Conservation (phyloP, 2,888 invertebrate species). For the Polyploca ridens region DNA sequence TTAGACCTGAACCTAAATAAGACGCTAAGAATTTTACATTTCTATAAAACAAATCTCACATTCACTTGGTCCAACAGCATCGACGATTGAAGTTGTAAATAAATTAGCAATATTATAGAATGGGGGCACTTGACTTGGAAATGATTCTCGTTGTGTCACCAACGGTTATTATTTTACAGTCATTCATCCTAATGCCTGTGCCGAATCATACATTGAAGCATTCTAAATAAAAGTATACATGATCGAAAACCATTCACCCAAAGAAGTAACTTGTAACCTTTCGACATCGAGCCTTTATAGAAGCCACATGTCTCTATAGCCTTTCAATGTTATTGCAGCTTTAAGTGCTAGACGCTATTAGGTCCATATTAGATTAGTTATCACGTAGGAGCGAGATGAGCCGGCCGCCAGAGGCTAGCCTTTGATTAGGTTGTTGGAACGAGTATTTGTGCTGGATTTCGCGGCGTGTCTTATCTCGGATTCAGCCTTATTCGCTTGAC, state of each 20-base stretch:
- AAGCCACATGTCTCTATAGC: conserved; percentile 45
- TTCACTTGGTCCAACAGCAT: not conserved
- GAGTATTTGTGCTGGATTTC: conserved; percentile 61
- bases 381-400: conserved; percentile 26
- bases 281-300: conserved; percentile 35
- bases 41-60: not conserved
- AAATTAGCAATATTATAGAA: conserved; percentile 29
- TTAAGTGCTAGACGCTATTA: conserved; percentile 51
- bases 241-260: not conserved
- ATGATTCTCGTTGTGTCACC: conserved; percentile 59
- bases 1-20: conserved; percentile 15
- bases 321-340: conserved; percentile 44
- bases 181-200: conserved; percentile 22
- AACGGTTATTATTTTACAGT: conserved; percentile 34
- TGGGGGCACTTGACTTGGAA: conserved; percentile 57
- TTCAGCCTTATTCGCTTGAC: conserved; percentile 26
- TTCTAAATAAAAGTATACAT: not conserved
- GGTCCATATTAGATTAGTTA: conserved; percentile 54
- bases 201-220: not conserved
- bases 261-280: conserved; percentile 42
- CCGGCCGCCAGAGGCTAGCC: conserved; percentile 44
- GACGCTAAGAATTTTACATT: not conserved
- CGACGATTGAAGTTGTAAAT: not conserved
- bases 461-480: conserved; percentile 69
- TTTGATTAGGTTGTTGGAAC: conserved; percentile 58